Evolutionary conservation across 2,888 invertebrate genomes (phyloP).

Genomic region (Cryptosula pallasiana): DNA sequence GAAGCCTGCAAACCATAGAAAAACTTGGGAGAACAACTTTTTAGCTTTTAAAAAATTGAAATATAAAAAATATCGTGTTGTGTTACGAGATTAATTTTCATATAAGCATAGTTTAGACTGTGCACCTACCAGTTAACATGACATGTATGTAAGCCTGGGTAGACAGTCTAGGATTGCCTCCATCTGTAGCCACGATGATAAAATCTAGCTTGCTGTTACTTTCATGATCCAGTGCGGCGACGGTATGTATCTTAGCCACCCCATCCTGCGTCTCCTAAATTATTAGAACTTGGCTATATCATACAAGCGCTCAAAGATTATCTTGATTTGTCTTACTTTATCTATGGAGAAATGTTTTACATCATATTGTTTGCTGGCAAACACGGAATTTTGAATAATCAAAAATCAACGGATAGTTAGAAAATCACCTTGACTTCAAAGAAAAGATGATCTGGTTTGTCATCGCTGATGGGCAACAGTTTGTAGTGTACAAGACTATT

Average conservation of each 20-base stretch:
- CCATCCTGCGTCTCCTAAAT: slow-evolving; percentile 15
- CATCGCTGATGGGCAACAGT: slow-evolving; percentile 27
- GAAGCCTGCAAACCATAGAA: too few relatives aligned
- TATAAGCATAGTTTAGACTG: too few relatives aligned
- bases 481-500: slow-evolving; percentile 30
- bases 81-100: too few relatives aligned
- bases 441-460: slow-evolving; percentile 32
- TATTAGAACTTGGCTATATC: too few relatives aligned
- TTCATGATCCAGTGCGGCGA: slow-evolving; percentile 42
- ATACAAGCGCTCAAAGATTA: too few relatives aligned
- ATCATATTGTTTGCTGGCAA: too few relatives aligned
- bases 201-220: slow-evolving; percentile 65
- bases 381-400: neutral
- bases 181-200: slow-evolving; percentile 73
- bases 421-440: slow-evolving; percentile 56
- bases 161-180: slow-evolving; percentile 73
- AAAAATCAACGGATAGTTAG: neutral
- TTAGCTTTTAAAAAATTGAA: too few relatives aligned
- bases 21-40: too few relatives aligned
- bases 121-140: slow-evolving; percentile 41
- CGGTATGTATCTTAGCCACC: slow-evolving; percentile 60
- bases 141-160: slow-evolving; percentile 79
- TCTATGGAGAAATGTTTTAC: too few relatives aligned
- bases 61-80: too few relatives aligned
- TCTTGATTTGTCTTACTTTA: too few relatives aligned